Conservation (phyloP, 2,113 vertebrate genomes). For the Laterallus jamaicensis region DNA sequence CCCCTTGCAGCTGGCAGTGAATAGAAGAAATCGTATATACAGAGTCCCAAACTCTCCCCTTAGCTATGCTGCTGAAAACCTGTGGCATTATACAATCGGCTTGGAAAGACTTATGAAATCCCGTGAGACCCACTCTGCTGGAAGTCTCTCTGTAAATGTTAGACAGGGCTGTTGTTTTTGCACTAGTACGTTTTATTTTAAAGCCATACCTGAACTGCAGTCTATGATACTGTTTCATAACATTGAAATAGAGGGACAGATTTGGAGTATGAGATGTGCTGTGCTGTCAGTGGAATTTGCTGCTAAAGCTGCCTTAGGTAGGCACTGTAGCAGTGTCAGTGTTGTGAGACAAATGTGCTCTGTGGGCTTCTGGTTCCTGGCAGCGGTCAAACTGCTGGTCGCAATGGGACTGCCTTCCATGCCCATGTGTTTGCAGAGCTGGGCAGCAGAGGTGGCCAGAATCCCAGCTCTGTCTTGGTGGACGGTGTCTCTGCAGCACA, state of each 20-base stretch:
- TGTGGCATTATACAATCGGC: not conserved
- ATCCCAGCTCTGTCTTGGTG: not conserved
- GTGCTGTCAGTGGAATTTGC: not conserved
- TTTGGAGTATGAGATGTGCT: not conserved
- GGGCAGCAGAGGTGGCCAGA: not conserved
- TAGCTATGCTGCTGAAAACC: not conserved
- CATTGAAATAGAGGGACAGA: not conserved
- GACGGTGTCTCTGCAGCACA: accelerated
- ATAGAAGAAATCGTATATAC: not conserved
- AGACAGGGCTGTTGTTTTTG: constrained; percentile 14
- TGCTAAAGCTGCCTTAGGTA: not conserved
- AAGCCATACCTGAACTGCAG: not conserved
- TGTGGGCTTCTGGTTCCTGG: not conserved
- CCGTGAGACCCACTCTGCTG: not conserved
- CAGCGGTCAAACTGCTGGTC: not conserved
- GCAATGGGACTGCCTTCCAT: accelerated
- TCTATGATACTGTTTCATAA: not conserved
- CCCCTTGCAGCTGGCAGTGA: not conserved
- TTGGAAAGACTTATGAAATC: constrained; percentile 23
- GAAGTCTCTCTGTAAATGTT: constrained; percentile 3
- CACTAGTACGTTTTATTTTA: constrained; percentile 15
- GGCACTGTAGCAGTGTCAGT: accelerated
- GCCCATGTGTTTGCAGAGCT: not conserved
- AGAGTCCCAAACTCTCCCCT: not conserved
- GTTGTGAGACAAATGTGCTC: accelerated